Base-by-base conservation (phyloP, 2,888 invertebrate genomes). In the Teleiodes luculella region DNA sequence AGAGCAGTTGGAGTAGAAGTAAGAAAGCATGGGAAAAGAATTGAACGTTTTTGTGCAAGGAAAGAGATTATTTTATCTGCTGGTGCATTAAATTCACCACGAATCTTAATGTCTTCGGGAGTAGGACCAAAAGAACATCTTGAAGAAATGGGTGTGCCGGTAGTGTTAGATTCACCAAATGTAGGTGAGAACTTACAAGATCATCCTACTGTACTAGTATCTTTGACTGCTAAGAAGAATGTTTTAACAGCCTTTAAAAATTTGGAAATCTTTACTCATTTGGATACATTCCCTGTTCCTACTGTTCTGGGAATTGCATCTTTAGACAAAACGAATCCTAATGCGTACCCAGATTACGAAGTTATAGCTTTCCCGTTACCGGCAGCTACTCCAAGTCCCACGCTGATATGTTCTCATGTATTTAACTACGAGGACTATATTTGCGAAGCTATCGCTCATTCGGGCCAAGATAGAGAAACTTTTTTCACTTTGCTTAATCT, bases 41-140 rank as follows among this genome's bases (percentile, higher is more conserved):
- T 68, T 10, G 57, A 67, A 24, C 59, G 35, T 2, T 6, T 79
- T 0, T 59, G 45, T 6, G 70, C 72, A 11, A 64, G 13, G 1
- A 73, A 70, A 51, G 83, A 83, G 67, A 65, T 82, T 0, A 67
- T 83, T 24, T 31, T 83, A 45, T 82, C 80, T n/a, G 78, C 80
- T 6, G 83, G 83, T 1, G 62, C 76, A 10, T 59, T 82, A 1
- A 78, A 72, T 37, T 75, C 70, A 41, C 82, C 83, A 1, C 72
- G 81, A 50, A 46, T 83, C 7, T 57, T 83, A 2, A 81, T 83
- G 80, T 54, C 78, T 3, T 83, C 83, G 1, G 83, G 83, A 1
- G 66, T 83, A 13, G 83, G 84, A 8, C 77, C 78, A 0, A 67
- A 63, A 47, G 54, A 70, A 1, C 70, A 83, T 62, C 67, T 83